Evolutionary conservation across 2,888 invertebrate species (phyloP), one percentile per base, ranked within the genome.

Genomic region (Tenthredo amoena): DNA sequence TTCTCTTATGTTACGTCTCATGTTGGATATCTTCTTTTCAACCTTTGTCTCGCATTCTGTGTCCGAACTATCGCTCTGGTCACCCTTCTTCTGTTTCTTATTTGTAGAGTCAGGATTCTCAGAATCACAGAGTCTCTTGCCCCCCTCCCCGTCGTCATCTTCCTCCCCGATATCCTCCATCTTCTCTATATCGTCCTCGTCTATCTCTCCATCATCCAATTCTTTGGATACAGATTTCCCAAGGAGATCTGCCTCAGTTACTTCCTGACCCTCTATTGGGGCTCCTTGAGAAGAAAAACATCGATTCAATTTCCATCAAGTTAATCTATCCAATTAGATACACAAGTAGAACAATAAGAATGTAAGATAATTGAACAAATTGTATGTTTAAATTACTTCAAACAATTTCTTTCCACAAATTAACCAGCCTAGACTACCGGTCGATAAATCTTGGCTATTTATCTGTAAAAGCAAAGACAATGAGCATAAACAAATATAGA

Each of bases 1-100:
- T 94, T 99, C 98, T 85, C 99, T 96, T 89, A 98, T 98, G 91
- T 98, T 98, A 87, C 97, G 95, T 65, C 98, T 95, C 91, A 98
- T 95, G 93, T 97, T 97, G 21, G 95, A 90, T 88, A 91, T 87
- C 84, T 92, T 93, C 84, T 93, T 93, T 84, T 93, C 92, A n/a
- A 89, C 88, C 83, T 92, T 93, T 4, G 91, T 88, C 84, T 92
- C 93, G 58, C 92, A 92, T 88, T 93, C 92, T 0, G 91, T 87
- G 85, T 92, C 86, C 26, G 94, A 94, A 47, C 91, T 87, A 26
- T 94, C 94, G 85, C 89, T 88, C 34, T 91, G 91, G n/a, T 91
- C 93, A 21, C 93, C 92, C 68, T 93, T 93, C 84, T 92, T 93
- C 86, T 92, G 91, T 87, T 93, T 92, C 86, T 93, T 93, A 86